Base-by-base conservation (phyloP, 1,140 invertebrate species). In the Drosophila triauraria region DNA sequence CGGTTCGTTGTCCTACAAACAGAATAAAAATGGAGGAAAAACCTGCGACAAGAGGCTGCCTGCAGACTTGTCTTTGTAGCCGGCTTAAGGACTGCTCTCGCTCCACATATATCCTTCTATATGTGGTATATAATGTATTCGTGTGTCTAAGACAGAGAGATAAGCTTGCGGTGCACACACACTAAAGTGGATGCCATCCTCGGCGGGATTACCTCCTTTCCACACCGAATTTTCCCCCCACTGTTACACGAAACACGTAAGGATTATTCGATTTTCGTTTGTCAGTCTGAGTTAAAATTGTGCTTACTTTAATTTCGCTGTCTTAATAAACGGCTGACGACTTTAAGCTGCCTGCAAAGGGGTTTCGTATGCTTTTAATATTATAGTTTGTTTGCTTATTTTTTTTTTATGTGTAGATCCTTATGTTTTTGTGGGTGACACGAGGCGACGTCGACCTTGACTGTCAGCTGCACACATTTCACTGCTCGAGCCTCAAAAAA, bases 1-100 rank as follows among this genome's bases (percentile, higher is more conserved):
- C 63, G 79, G 82, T 85, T 81, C 78, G 78, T 85, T 81, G 82
- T 81, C 74, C 82, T 63, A 85, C 64, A 85, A 85, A 75, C 58
- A 46, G 44, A 58, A 53, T 75, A 47, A 44, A 25, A 63, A 58
- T 50, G 17, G 17, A 40, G 43, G 46, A 38, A 30, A 23, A 17
- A 30, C 42, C 68, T 27, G 50, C 70, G 47, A 51, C 57, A 38
- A 48, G 50, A 50, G 72, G 38, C 71, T 50, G 70, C 51, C 71
- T 56, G 48, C 72, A 75, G 70, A 75, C 72, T 53, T 67, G 72
- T 58, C 46, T 76, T 67, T 76, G 47, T 32, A 65, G 72, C 78
- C 81, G 78, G 77, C 82, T 83, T 84, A 85, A 74, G 82, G 68
- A 57, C 50, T 53, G 47, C 63, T 27, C 44, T 27, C n/a, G 67